phyloP scores from a whole-genome alignment of 2,113 vertebrate genomes.

The Myanophis thanlyinensis region DNA sequence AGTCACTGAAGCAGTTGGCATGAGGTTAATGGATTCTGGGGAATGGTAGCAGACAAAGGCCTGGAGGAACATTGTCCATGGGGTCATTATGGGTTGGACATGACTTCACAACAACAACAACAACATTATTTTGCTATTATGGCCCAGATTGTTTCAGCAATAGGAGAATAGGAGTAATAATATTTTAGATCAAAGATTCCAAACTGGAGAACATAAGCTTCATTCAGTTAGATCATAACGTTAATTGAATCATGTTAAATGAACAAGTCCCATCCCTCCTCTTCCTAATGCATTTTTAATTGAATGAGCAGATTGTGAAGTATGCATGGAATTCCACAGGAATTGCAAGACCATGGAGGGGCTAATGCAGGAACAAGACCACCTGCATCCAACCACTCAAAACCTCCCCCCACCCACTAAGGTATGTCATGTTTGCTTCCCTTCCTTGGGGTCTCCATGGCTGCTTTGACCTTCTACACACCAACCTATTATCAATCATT shows the following conservation, averaged over 20 bases:
- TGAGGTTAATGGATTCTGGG: no score
- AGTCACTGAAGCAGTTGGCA: no score
- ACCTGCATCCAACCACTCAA: neutral
- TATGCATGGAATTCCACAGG: neutral
- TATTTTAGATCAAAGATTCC: neutral
- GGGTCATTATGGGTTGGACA: no score
- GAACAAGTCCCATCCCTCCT: neutral
- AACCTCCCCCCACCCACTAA: no score
- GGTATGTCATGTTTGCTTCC: no score
- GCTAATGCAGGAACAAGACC: neutral
- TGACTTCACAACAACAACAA: no score
- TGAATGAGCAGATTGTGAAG: neutral
- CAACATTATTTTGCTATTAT: neutral
- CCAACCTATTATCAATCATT: no score
- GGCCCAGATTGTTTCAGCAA: neutral
- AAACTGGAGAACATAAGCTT: neutral
- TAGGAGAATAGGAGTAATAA: neutral
- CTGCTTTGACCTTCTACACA: neutral
- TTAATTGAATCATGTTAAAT: neutral
- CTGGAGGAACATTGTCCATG: no score
- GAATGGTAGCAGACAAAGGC: no score
- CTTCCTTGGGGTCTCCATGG: no score
- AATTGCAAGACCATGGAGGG: neutral
- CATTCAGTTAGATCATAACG: neutral
- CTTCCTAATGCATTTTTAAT: neutral